Evolutionary conservation across 2,888 invertebrate species (phyloP).

Genomic region (Melanchra persicariae): DNA sequence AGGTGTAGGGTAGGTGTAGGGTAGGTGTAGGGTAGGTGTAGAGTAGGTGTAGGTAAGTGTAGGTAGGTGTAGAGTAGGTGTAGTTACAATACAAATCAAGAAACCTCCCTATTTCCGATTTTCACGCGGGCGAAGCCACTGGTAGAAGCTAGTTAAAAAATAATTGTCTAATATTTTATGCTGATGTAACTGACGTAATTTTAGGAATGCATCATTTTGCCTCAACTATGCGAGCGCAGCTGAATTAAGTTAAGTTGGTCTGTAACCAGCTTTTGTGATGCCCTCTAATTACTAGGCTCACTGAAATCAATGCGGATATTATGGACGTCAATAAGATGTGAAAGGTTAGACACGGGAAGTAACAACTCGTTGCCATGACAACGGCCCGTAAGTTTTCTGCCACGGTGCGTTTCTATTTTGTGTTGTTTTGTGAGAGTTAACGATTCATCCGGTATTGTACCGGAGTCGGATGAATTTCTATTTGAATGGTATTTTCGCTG

Average conservation of each 20-base stretch:
- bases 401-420: conserved; percentile 14
- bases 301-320: not conserved
- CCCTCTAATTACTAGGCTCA: not conserved
- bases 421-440: not conserved
- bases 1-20: too few species aligned
- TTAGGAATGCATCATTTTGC: too few species aligned
- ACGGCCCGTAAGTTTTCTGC: conserved; percentile 9
- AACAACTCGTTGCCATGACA: conserved; percentile 14
- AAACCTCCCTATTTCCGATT: too few species aligned
- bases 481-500: not conserved
- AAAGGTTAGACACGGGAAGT: not conserved
- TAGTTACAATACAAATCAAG: too few species aligned
- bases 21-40: too few species aligned
- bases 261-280: not conserved
- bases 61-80: too few species aligned
- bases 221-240: too few species aligned
- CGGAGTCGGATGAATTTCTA: not conserved
- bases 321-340: not conserved
- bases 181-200: too few species aligned
- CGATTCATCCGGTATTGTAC: not conserved
- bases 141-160: too few species aligned
- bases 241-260: not conserved
- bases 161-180: too few species aligned
- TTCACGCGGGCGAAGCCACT: too few species aligned
- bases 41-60: too few species aligned